These are phyloP conservation scores for Nilaparvata lugens DNA, from an alignment of 1,140 invertebrate species.

Conservation along the genomic window DNA sequence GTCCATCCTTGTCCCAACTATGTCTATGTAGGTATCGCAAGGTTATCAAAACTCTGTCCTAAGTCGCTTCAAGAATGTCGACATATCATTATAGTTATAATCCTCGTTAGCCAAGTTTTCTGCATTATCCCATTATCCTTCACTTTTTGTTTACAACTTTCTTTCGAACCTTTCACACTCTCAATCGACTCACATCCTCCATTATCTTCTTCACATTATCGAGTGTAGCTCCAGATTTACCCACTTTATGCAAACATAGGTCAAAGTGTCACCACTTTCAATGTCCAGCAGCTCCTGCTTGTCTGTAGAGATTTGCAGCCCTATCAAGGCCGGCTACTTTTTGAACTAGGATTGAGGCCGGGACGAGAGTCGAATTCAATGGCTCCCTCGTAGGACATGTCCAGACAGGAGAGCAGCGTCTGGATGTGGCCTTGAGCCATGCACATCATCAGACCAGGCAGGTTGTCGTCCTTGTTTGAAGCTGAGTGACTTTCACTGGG, in stretches of 20 bases:
- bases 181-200: conserved; percentile 36
- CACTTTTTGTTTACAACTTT: conserved; percentile 11
- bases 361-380: conserved; percentile 80
- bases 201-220: conserved; percentile 56
- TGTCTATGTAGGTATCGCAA: conserved; percentile 51
- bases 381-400: conserved; percentile 68
- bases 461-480: background rate
- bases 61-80: conserved; percentile 33
- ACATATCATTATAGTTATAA: conserved; percentile 18
- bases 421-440: conserved; percentile 33
- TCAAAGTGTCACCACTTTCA: conserved; percentile 83
- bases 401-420: conserved; percentile 64
- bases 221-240: conserved; percentile 47
- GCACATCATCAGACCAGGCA: conserved; percentile 38
- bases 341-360: conserved; percentile 84
- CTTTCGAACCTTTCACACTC: conserved; percentile 33
- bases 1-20: conserved; percentile 47
- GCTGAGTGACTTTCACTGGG: conserved; percentile 13
- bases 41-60: conserved; percentile 45
- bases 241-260: conserved; percentile 56
- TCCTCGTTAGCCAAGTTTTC: conserved; percentile 25
- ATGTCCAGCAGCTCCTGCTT: conserved; percentile 82
- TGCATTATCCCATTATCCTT: conserved; percentile 41
- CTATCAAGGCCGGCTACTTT: conserved; percentile 82
- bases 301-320: conserved; percentile 85